Conservation (phyloP, 2,113 vertebrate genomes). For the Erpornis zantholeuca region DNA sequence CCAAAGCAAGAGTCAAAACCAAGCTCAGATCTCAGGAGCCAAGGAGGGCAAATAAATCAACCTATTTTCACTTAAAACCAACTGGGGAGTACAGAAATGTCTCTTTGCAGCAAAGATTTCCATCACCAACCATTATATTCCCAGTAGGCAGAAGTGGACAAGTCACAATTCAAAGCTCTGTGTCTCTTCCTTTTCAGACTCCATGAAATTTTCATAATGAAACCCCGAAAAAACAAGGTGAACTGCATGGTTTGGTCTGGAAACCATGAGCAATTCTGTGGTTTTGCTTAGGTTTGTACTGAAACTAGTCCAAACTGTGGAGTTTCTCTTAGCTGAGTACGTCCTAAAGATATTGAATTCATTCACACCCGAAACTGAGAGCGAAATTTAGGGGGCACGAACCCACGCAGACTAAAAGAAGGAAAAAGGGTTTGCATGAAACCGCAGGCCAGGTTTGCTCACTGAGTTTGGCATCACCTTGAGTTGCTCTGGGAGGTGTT, state of each 20-base stretch:
- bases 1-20: not conserved
- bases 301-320: not conserved
- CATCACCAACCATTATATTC: not conserved
- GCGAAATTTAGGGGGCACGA: slow-evolving; percentile 25
- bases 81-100: accelerated
- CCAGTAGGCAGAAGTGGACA: not conserved
- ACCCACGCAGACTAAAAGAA: not conserved
- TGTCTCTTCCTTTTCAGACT: not conserved
- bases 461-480: not conserved
- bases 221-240: not conserved
- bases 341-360: not conserved
- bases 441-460: slow-evolving; percentile 12
- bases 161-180: not conserved
- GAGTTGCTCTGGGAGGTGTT: not conserved
- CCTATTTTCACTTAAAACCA: not conserved
- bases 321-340: not conserved
- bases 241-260: slow-evolving; percentile 26
- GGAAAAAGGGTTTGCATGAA: slow-evolving; percentile 27
- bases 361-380: slow-evolving; percentile 58
- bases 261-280: slow-evolving; percentile 55
- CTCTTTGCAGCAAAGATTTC: not conserved
- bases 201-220: not conserved
- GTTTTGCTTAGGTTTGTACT: slow-evolving; percentile 39
- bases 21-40: not conserved
- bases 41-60: not conserved